Conservation (phyloP, 2,888 invertebrate species). For the Dasysyrphus albostriatus region DNA sequence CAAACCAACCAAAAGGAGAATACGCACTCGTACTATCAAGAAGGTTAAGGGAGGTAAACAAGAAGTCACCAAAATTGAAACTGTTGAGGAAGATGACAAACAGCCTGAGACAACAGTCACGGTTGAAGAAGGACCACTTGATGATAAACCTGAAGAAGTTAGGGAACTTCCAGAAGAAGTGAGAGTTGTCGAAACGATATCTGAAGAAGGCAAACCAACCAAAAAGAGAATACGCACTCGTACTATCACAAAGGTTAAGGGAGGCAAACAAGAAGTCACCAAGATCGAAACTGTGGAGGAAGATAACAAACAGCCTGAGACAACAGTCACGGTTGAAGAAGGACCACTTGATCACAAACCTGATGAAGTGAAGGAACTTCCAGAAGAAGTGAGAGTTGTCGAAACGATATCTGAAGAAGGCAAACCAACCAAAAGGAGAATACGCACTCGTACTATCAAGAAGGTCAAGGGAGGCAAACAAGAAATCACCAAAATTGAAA, state of each 20-base stretch:
- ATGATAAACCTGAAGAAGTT: too few relatives aligned
- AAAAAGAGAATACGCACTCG: slow-evolving; percentile 79
- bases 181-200: slow-evolving; percentile 70
- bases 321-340: slow-evolving; percentile 78
- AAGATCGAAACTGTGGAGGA: slow-evolving; percentile 83
- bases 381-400: slow-evolving; percentile 81
- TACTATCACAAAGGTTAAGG: slow-evolving; percentile 71
- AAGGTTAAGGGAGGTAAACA: slow-evolving; percentile 73
- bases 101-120: slow-evolving; percentile 79
- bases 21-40: slow-evolving; percentile 51
- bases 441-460: slow-evolving; percentile 81
- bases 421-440: slow-evolving; percentile 79
- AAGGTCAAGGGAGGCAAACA: slow-evolving; percentile 81
- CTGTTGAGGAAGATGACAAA: slow-evolving; percentile 79
- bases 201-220: slow-evolving; percentile 79
- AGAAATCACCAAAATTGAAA: slow-evolving; percentile 81
- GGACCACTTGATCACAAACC: slow-evolving; percentile 77
- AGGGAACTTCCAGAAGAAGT: slow-evolving; percentile 82
- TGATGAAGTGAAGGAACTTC: slow-evolving; percentile 78
- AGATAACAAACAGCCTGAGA: slow-evolving; percentile 83
- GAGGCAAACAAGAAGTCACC: slow-evolving; percentile 82
- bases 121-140: slow-evolving; percentile 78
- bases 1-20: neutral
- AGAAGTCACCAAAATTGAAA: slow-evolving; percentile 79
- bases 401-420: slow-evolving; percentile 83